Conservation (phyloP, 2,797 vertebrate species). For the Cuniculus paca region DNA sequence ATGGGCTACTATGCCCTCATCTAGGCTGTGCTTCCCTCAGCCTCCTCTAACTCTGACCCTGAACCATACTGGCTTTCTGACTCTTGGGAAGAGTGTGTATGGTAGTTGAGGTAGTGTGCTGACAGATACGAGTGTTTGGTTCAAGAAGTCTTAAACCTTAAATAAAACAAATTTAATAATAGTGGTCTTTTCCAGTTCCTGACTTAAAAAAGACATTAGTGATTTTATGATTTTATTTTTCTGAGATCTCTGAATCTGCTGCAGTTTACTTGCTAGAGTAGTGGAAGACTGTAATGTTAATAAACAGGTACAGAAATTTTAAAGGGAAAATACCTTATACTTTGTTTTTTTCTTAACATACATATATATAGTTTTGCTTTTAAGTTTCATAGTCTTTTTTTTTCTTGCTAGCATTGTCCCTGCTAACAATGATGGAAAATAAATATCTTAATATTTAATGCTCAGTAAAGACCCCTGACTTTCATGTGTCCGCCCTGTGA, state of each 20-base stretch:
- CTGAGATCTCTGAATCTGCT: background rate
- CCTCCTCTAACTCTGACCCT: background rate
- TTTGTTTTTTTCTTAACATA: slow-evolving; percentile 27
- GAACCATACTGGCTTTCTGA: background rate
- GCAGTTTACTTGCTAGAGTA: slow-evolving; percentile 53
- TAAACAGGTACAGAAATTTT: background rate
- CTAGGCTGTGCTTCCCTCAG: background rate
- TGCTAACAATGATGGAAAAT: background rate
- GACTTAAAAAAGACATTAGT: background rate
- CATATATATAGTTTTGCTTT: background rate
- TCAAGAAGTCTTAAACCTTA: slow-evolving; percentile 6
- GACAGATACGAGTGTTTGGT: background rate
- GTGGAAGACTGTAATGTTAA: slow-evolving; percentile 12
- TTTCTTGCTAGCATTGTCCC: slow-evolving; percentile 27
- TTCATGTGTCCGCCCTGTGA: background rate
- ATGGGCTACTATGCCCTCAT: background rate
- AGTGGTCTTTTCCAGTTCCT: background rate
- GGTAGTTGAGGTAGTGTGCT: background rate
- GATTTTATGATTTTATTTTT: slow-evolving; percentile 51
- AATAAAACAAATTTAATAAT: slow-evolving; percentile 38
- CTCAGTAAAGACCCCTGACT: slow-evolving; percentile 22
- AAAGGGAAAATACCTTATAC: background rate
- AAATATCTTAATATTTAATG: slow-evolving; percentile 23
- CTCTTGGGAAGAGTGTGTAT: background rate
- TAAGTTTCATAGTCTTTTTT: slow-evolving; percentile 49